Evolutionary conservation across 2,888 invertebrate genomes (phyloP).

Genomic region (Idaea aversata): DNA sequence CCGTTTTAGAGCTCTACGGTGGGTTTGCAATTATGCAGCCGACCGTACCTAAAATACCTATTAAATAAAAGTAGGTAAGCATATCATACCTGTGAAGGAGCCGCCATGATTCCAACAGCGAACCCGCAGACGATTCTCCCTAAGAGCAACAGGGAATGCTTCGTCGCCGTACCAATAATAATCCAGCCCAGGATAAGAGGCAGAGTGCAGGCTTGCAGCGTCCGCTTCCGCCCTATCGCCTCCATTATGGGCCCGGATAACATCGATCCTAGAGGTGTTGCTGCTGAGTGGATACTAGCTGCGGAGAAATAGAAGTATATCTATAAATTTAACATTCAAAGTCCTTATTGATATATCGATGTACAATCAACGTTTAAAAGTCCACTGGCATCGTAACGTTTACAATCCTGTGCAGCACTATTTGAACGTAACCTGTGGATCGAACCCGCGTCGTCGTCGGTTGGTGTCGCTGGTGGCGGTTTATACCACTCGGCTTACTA

Average conservation of each 20-base stretch:
- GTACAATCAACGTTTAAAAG: background rate
- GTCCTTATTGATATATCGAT: background rate
- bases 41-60: background rate
- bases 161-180: conserved; percentile 79
- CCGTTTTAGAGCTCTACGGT: too few relatives aligned
- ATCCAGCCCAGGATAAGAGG: conserved; percentile 86
- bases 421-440: too few relatives aligned
- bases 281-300: conserved; percentile 90
- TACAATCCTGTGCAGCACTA: too few relatives aligned
- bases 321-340: background rate
- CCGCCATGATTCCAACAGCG: conserved; percentile 86
- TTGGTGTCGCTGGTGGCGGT: too few relatives aligned
- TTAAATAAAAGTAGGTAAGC: too few relatives aligned
- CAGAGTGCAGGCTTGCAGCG: conserved; percentile 82
- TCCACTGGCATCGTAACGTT: too few relatives aligned
- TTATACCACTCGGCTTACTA: too few relatives aligned
- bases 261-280: conserved; percentile 87
- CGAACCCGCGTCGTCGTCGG: too few relatives aligned
- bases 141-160: conserved; percentile 80
- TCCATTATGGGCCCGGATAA: conserved; percentile 87
- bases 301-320: conserved; percentile 21
- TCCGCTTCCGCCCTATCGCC: conserved; percentile 83
- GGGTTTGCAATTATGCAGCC: too few relatives aligned
- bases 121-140: conserved; percentile 86
- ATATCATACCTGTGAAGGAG: conserved; percentile 84